Evolutionary conservation across 2,113 vertebrate species (phyloP).

Genomic region (Nothoprocta perdicaria): DNA sequence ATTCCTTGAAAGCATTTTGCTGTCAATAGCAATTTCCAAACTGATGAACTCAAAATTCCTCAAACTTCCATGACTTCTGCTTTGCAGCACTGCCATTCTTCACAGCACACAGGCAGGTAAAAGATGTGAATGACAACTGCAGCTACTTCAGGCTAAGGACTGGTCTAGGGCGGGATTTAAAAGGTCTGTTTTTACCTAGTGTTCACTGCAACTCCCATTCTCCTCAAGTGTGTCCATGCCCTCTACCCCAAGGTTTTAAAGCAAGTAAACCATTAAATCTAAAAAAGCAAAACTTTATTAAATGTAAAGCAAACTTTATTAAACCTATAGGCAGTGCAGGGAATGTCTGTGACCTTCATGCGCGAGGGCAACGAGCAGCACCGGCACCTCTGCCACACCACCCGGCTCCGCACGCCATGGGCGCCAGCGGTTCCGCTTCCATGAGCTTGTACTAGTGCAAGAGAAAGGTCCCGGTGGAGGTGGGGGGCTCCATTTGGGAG

Average conservation of each 20-base stretch:
- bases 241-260: background rate
- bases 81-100: background rate
- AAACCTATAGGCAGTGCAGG: accelerated
- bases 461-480: too few species aligned
- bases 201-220: background rate
- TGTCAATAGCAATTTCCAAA: background rate
- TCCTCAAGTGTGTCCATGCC: background rate
- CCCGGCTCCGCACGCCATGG: background rate
- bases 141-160: background rate
- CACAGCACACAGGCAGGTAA: background rate
- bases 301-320: too few species aligned
- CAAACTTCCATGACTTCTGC: background rate
- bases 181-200: background rate
- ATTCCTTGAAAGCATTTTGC: background rate
- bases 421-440: too few species aligned
- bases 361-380: too few species aligned
- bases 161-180: background rate
- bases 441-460: too few species aligned
- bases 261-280: background rate
- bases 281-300: too few species aligned
- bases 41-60: background rate
- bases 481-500: too few species aligned
- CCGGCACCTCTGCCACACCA: too few species aligned
- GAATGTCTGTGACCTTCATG: accelerated
- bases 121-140: background rate